A percentile compares a stretch with the other conserved stretches of the same genome.
Evolutionary conservation across 2,113 vertebrate species (phyloP).

Genomic region (Gallinago media): DNA sequence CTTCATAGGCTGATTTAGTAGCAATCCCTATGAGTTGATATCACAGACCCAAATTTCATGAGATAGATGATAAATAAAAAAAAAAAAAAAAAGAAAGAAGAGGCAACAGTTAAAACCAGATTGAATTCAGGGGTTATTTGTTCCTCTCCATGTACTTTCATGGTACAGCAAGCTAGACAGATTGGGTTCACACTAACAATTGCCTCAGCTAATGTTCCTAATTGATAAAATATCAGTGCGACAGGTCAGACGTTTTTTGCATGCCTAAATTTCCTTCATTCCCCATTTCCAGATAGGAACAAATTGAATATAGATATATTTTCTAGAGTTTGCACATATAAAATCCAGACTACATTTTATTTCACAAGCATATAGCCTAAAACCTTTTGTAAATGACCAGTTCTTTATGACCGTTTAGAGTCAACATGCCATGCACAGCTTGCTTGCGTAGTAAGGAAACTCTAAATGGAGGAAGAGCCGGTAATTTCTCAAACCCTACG

Average conservation of each 20-base stretch:
- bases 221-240: neutral
- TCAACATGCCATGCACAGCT: neutral
- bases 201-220: neutral
- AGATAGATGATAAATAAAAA: neutral
- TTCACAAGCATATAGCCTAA: neutral
- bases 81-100: neutral
- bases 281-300: neutral
- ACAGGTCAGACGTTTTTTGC: neutral
- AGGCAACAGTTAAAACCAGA: neutral
- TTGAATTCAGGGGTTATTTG: neutral
- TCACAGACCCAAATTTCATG: neutral
- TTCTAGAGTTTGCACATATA: neutral
- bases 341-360: neutral
- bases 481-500: neutral
- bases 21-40: neutral
- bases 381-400: neutral
- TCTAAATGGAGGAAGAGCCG: neutral
- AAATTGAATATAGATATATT: neutral
- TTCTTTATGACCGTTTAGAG: neutral
- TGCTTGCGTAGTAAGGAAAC: neutral
- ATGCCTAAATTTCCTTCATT: neutral
- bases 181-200: neutral
- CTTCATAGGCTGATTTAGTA: neutral
- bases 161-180: neutral
- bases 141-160: neutral